These are phyloP conservation scores for Ditula angustiorana DNA, from an alignment of 2,888 invertebrate species.

Conservation along the genomic window DNA sequence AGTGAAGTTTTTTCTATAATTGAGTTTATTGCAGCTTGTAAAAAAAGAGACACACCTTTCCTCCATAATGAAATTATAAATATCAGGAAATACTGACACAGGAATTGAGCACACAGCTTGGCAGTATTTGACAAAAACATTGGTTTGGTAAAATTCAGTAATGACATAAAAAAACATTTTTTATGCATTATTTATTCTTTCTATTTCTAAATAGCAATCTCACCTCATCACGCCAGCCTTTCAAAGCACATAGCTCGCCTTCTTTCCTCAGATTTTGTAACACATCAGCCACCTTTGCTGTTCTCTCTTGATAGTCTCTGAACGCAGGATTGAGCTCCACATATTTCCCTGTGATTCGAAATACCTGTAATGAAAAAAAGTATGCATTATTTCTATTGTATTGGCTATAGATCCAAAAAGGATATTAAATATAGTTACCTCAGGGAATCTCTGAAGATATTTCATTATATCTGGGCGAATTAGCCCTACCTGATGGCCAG, in stretches of 20 bases:
- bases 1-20: too few species aligned
- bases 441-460: constrained; percentile 92
- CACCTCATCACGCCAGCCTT: constrained; percentile 98
- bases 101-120: too few species aligned
- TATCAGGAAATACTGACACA: too few species aligned
- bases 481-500: constrained; percentile 95
- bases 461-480: constrained; percentile 94
- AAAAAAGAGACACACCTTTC: too few species aligned
- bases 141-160: too few species aligned
- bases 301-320: constrained; percentile 93
- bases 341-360: constrained; percentile 88
- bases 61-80: too few species aligned
- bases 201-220: too few species aligned
- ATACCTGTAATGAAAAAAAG: constrained; percentile 81
- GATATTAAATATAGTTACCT: constrained; percentile 83
- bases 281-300: constrained; percentile 91
- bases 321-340: constrained; percentile 95
- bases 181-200: too few species aligned
- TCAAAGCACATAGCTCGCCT: constrained; percentile 91
- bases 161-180: too few species aligned
- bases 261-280: constrained; percentile 91
- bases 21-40: too few species aligned
- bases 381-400: neutral
- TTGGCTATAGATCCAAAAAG: constrained; percentile 67
- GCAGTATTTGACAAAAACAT: too few species aligned